A percentile compares a stretch with the other conserved stretches of the same genome.
Evolutionary conservation across 2,888 invertebrate species (phyloP).

Genomic region (Congeria kusceri): DNA sequence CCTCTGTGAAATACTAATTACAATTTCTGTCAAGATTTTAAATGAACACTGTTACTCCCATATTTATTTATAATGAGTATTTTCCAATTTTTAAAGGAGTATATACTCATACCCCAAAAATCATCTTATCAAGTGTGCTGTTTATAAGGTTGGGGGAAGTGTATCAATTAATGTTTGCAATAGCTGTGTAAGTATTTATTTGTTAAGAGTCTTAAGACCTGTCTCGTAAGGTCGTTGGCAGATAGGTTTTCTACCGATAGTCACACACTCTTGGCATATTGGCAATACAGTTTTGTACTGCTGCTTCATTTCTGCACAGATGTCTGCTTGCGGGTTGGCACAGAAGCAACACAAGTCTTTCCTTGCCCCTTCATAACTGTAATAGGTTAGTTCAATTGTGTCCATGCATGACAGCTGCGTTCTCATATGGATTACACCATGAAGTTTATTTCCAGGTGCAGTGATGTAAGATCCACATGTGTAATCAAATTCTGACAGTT

Average conservation of each 20-base stretch:
- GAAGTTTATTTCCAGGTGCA: constrained; percentile 6
- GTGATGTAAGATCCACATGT: constrained; percentile 4
- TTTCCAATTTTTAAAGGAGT: too few species aligned
- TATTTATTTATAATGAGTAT: too few species aligned
- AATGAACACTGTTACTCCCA: not conserved
- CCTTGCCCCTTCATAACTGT: not conserved
- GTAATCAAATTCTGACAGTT: not conserved
- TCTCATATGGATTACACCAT: not conserved
- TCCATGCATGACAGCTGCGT: not conserved
- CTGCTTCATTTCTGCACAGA: not conserved
- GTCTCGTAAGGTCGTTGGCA: not conserved
- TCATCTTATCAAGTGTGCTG: too few species aligned
- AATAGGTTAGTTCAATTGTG: constrained; percentile 12
- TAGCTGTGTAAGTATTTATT: too few species aligned
- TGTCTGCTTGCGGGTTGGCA: not conserved
- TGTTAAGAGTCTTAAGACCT: not conserved
- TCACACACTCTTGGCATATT: constrained; percentile 4
- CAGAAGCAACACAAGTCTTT: constrained; percentile 20
- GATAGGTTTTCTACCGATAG: not conserved
- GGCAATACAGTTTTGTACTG: constrained; percentile 25
- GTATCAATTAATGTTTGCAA: not conserved
- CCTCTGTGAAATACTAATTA: not conserved
- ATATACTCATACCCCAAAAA: too few species aligned
- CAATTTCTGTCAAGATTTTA: not conserved
- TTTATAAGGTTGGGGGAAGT: too few species aligned